Evolutionary conservation across 2,797 vertebrate genomes (phyloP).

Genomic region (Eremophila alpestris): DNA sequence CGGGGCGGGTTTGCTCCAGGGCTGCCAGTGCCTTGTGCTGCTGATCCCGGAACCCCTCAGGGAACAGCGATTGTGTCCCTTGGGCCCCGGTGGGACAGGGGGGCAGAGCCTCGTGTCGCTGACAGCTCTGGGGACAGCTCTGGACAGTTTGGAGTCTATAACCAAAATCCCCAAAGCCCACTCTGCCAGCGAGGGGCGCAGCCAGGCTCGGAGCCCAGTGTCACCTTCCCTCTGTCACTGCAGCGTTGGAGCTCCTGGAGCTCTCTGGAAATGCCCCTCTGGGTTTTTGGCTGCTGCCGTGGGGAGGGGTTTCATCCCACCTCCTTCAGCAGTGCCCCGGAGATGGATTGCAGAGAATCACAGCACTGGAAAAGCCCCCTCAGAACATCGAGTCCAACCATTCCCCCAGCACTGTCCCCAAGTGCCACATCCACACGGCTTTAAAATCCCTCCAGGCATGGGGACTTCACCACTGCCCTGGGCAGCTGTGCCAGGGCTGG

Average conservation of each 20-base stretch:
- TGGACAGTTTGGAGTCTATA: not conserved
- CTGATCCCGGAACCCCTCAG: accelerated
- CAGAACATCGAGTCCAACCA: accelerated
- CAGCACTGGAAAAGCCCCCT: not conserved
- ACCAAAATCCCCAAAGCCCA: accelerated
- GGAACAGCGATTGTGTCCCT: too few species aligned
- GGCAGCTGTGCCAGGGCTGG: not conserved
- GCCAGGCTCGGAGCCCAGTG: accelerated
- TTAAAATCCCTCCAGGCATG: not conserved
- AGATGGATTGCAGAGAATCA: not conserved
- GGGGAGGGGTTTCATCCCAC: not conserved
- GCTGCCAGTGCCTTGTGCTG: not conserved
- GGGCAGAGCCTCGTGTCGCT: accelerated
- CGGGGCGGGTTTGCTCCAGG: accelerated
- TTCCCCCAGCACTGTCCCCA: not conserved
- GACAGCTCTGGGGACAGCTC: accelerated
- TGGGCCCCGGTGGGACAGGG: not conserved
- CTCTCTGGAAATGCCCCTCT: not conserved
- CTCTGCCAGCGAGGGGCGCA: not conserved
- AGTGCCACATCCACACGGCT: accelerated
- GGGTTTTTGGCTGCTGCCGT: accelerated
- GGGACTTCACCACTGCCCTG: not conserved
- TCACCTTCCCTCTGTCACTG: not conserved
- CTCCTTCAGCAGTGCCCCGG: accelerated
- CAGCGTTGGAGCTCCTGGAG: accelerated